These are phyloP conservation scores for Rhinogobius similis DNA, from an alignment of 2,113 vertebrate species.

Conservation along the genomic window DNA sequence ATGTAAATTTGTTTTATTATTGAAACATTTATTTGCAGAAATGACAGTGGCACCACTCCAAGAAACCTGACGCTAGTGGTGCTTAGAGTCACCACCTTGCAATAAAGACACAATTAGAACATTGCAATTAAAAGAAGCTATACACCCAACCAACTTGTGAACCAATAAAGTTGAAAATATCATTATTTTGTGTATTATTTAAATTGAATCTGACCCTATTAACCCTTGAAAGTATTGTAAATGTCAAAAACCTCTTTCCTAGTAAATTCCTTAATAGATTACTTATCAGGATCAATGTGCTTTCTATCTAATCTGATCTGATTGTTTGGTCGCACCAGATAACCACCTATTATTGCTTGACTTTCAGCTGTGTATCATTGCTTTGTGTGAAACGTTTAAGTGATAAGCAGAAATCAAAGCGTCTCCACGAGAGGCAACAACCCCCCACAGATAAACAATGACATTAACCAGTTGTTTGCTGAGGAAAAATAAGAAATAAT, in stretches of 20 bases:
- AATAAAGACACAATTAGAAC: too few species aligned
- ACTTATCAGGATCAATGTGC: background rate
- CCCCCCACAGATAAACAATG: conserved; percentile 58
- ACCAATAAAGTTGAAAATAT: background rate
- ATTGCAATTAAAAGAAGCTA: too few species aligned
- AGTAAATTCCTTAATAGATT: background rate
- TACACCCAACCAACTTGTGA: too few species aligned
- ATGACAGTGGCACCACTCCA: too few species aligned
- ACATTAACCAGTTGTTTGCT: conserved; percentile 50
- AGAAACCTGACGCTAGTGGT: too few species aligned
- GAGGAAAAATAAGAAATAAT: conserved; percentile 45
- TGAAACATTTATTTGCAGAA: too few species aligned
- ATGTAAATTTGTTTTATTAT: too few species aligned
- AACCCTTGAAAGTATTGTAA: background rate
- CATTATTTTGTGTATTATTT: background rate
- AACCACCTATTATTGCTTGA: conserved; percentile 48
- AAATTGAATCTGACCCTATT: too few species aligned
- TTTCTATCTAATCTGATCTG: background rate
- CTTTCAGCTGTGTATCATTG: conserved; percentile 32
- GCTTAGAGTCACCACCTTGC: too few species aligned
- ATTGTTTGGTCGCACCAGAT: conserved; percentile 50
- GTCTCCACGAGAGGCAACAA: conserved; percentile 51
- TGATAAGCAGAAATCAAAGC: conserved; percentile 61
- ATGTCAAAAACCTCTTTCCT: background rate
- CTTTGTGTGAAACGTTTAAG: conserved; percentile 43